Conservation (phyloP, 2,888 invertebrate species). For the Philereme vetulata region DNA sequence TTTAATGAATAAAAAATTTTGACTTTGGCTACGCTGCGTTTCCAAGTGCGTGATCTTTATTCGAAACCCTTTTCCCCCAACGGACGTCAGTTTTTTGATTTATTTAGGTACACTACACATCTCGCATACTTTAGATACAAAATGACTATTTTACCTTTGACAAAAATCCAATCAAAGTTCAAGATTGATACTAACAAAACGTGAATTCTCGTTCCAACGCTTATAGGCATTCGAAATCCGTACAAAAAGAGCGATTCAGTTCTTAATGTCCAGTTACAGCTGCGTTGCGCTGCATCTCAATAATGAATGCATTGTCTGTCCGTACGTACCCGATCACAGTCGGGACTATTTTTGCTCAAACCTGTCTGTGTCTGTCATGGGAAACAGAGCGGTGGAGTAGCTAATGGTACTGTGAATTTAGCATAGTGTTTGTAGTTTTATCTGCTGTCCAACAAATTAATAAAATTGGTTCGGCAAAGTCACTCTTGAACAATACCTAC, state of each 20-base stretch:
- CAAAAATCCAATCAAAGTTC: too few species aligned
- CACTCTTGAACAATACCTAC: too few species aligned
- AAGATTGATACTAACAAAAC: not conserved
- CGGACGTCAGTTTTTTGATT: too few species aligned
- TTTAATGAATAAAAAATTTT: too few species aligned
- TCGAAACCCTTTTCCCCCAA: too few species aligned
- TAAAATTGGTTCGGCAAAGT: too few species aligned
- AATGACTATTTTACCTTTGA: too few species aligned
- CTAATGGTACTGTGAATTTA: not conserved
- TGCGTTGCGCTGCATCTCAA: slow-evolving; percentile 60
- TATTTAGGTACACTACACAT: too few species aligned
- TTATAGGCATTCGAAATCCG: slow-evolving; percentile 23
- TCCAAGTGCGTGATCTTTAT: too few species aligned
- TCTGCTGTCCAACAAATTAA: too few species aligned
- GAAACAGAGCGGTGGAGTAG: slow-evolving; percentile 51
- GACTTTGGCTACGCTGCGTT: too few species aligned
- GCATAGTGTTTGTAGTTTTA: not conserved
- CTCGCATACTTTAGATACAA: too few species aligned
- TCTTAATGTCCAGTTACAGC: slow-evolving; percentile 36
- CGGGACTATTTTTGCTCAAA: slow-evolving; percentile 79
- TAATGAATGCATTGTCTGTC: slow-evolving; percentile 81
- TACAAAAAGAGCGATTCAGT: slow-evolving; percentile 27
- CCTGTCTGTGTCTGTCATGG: slow-evolving; percentile 76
- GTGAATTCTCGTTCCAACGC: slow-evolving; percentile 2
- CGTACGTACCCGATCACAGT: slow-evolving; percentile 63